These are phyloP conservation scores for Biston betularia DNA, from an alignment of 2,888 invertebrate genomes.

Conservation along the genomic window DNA sequence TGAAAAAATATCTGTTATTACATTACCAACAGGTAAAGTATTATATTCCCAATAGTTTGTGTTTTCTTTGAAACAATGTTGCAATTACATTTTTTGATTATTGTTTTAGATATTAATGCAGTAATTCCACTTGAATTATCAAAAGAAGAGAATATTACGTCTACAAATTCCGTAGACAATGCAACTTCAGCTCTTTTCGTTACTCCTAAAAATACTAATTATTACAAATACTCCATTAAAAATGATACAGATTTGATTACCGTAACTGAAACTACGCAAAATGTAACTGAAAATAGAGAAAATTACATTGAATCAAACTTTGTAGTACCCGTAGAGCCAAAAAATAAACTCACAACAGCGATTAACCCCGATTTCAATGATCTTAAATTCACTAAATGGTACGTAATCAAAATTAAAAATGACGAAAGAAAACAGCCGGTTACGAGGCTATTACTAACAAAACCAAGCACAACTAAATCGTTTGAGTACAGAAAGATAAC, in stretches of 20 bases:
- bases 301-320: conserved; percentile 2
- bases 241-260: not conserved
- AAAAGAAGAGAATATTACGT: not conserved
- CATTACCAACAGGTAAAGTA: conserved; percentile 19
- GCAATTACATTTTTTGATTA: not conserved
- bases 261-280: not conserved
- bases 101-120: conserved; percentile 14
- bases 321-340: not conserved
- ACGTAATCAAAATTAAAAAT: conserved; percentile 41
- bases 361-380: conserved; percentile 36
- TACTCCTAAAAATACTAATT: not conserved
- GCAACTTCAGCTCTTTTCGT: not conserved
- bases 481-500: conserved; percentile 4
- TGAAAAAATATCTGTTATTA: conserved; percentile 4
- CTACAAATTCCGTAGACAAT: not conserved
- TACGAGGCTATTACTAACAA: conserved; percentile 14
- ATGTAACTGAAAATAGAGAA: not conserved
- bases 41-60: not conserved
- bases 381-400: conserved; percentile 50
- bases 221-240: conserved; percentile 18
- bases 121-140: conserved; percentile 5
- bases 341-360: not conserved
- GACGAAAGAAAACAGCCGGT: conserved; percentile 28
- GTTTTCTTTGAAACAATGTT: not conserved
- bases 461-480: conserved; percentile 11